Base-by-base conservation (phyloP, 2,888 invertebrate species). In the Ophion ventricosus region DNA sequence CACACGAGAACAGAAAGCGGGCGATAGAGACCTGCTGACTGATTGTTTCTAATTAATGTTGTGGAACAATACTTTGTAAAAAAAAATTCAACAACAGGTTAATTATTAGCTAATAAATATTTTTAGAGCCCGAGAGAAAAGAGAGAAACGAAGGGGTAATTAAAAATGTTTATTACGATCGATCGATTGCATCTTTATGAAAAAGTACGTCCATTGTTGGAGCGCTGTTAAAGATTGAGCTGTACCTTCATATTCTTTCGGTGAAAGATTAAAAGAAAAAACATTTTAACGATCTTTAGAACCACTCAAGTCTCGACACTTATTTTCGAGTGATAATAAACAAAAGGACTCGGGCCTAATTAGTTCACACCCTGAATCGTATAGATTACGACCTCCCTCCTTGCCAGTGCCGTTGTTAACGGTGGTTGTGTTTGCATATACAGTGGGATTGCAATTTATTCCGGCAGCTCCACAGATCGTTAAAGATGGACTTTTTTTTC, bases 231-330 rank as follows among this genome's bases (percentile, higher is more conserved):
- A 57, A 79, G 43, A 17, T 49, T 17, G 57, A 79, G 8, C 40
- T 40, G 40, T 79, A 66, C 43, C 57, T 56, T 64, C 26, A 17
- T 35, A 64, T 23, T 57, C 29, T 56, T 57, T 11, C 3, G 8
- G 4, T 0, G 35, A 43, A 56, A 35, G 14, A n/a, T 49, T n/a
- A n/a, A 2, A 25, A 23, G 8, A 29, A 4, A 35, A 11, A 43
- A 57, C n/a, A 72, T n/a, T 80, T 80, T 29, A 66, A 80, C 23
- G 79, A 80, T 64, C 73, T 56, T 26, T 26, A 23, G 49, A 69
- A 49, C 25, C 25, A 66, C 3, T 14, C 29, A 61, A 29, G 26
- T 11, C n/a, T 54, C 8, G 17, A 40, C 20, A 57, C 59, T 20
- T 23, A 66, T 35, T n/a, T 67, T 49, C 49, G 25, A n/a, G 7